A percentile compares a stretch with the other conserved stretches of the same genome.
These are phyloP conservation scores for Papilio dardanus DNA, from an alignment of 1,140 invertebrate species.

Conservation along the genomic window DNA sequence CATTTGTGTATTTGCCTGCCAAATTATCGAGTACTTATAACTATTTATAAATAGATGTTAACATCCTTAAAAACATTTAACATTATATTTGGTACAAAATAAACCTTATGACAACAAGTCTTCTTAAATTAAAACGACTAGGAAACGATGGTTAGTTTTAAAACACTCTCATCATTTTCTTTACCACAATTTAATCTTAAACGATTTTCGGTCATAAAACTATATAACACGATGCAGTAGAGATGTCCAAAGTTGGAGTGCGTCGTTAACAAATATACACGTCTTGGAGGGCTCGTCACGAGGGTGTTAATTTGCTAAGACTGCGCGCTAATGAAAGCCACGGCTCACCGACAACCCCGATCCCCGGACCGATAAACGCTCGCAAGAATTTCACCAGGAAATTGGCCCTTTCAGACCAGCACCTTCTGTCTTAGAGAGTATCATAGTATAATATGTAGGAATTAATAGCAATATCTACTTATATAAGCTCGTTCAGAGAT, in stretches of 20 bases:
- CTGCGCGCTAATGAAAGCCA: conserved; percentile 77
- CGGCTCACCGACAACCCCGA: conserved; percentile 68
- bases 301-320: conserved; percentile 80
- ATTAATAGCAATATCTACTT: background rate
- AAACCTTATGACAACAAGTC: background rate
- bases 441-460: conserved; percentile 4
- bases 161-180: too few relatives aligned
- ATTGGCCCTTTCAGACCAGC: conserved; percentile 67
- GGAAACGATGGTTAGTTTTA: background rate
- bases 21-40: background rate
- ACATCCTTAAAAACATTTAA: background rate
- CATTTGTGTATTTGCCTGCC: background rate
- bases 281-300: conserved; percentile 50
- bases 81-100: background rate
- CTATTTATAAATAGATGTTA: too few relatives aligned
- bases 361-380: conserved; percentile 67
- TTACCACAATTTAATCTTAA: background rate
- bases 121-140: background rate
- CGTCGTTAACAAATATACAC: conserved; percentile 43
- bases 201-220: background rate
- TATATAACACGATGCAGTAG: background rate
- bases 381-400: conserved; percentile 72
- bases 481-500: too few relatives aligned
- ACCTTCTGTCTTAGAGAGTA: conserved; percentile 50
- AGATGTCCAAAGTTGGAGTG: conserved; percentile 16